phyloP scores from a whole-genome alignment of 2,888 invertebrate species.

The Rotaria sp. region DNA sequence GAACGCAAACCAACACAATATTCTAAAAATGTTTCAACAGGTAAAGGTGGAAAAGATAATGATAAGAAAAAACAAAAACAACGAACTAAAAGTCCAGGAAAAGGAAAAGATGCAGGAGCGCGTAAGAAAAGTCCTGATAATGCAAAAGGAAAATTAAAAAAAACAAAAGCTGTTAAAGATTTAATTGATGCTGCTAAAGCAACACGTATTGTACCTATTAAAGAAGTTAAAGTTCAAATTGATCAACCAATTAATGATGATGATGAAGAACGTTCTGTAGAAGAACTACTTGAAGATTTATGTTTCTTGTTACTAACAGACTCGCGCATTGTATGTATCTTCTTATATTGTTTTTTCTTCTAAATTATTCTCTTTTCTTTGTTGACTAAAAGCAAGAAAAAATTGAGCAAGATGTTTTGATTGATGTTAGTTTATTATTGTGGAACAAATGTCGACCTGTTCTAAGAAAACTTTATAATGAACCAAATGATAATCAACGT shows the following conservation, averaged over 20 bases:
- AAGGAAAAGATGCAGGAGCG: constrained; percentile 28
- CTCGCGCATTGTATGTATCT: not conserved
- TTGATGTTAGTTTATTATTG: constrained; percentile 51
- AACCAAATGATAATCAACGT: constrained; percentile 51
- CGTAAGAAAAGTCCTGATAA: not conserved
- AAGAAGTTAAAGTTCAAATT: not conserved
- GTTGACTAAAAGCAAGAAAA: constrained; percentile 45
- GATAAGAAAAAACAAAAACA: constrained; percentile 43
- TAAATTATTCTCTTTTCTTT: not conserved
- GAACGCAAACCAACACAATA: constrained; percentile 44
- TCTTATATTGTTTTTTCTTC: not conserved
- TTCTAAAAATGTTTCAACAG: constrained; percentile 48
- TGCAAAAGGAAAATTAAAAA: not conserved
- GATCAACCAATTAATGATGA: not conserved
- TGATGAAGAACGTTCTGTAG: not conserved
- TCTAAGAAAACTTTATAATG: constrained; percentile 53
- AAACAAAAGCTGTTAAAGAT: not conserved
- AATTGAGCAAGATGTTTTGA: constrained; percentile 51
- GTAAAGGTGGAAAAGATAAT: constrained; percentile 48
- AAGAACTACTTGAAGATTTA: constrained; percentile 9
- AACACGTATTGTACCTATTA: not conserved
- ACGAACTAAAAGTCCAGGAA: constrained; percentile 33
- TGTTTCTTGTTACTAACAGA: not conserved
- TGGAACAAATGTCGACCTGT: constrained; percentile 54
- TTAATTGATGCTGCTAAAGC: constrained; percentile 13